A percentile compares a stretch with the other conserved stretches of the same genome.
phyloP scores from a whole-genome alignment of 1,140 invertebrate genomes.

The Mycetomoellerius zeteki region DNA sequence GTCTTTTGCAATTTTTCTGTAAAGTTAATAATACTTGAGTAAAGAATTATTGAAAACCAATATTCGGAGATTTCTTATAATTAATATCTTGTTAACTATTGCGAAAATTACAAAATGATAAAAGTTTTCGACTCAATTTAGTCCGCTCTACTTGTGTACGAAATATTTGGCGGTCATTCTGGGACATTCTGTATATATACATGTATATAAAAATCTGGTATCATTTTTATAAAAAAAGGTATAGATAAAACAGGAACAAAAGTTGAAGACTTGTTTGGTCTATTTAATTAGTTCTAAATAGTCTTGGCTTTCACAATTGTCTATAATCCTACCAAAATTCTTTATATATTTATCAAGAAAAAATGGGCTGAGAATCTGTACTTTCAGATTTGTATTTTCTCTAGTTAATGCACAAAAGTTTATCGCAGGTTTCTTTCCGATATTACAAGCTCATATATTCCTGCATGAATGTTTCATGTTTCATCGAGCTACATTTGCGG shows the following conservation, averaged over 20 bases:
- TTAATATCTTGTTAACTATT: too few relatives aligned
- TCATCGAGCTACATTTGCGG: conserved; percentile 22
- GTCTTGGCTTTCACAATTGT: background rate
- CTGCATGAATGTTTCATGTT: conserved; percentile 40
- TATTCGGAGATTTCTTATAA: too few relatives aligned
- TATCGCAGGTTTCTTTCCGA: background rate
- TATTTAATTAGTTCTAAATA: background rate
- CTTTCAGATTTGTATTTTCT: conserved; percentile 3
- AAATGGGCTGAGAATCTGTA: background rate
- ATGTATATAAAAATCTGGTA: background rate
- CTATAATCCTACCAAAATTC: background rate
- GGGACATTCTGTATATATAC: too few relatives aligned
- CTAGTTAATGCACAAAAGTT: background rate
- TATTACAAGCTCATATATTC: conserved; percentile 34
- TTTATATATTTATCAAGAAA: background rate
- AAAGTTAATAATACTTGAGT: too few relatives aligned
- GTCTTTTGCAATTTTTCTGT: too few relatives aligned
- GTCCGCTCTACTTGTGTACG: too few relatives aligned
- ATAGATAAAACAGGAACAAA: background rate
- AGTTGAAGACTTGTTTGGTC: background rate
- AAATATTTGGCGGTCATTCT: too few relatives aligned
- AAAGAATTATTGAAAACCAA: too few relatives aligned
- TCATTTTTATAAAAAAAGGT: background rate
- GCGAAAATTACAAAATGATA: too few relatives aligned
- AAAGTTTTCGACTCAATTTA: too few relatives aligned